Evolutionary conservation across 2,888 invertebrate species (phyloP).

Genomic region (Crepidodera aurea): DNA sequence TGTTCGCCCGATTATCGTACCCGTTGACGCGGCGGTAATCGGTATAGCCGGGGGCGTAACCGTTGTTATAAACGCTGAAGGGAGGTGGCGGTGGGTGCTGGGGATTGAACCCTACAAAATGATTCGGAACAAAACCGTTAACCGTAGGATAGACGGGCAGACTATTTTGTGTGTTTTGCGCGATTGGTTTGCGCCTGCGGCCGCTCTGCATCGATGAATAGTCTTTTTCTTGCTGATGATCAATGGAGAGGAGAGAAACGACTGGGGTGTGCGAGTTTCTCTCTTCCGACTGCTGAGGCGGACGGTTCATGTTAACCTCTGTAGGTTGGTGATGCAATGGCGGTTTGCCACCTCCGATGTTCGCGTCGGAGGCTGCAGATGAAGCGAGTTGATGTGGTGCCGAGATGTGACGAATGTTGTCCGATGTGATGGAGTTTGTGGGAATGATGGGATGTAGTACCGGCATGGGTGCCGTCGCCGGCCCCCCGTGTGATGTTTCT

Average conservation of each 20-base stretch:
- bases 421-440: conserved; percentile 24
- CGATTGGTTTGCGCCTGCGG: conserved; percentile 48
- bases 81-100: conserved; percentile 26
- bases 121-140: conserved; percentile 32
- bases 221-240: conserved; percentile 59
- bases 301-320: neutral
- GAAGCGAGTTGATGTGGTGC: conserved; percentile 1
- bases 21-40: conserved; percentile 34
- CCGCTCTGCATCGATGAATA: conserved; percentile 59
- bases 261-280: conserved; percentile 58
- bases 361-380: conserved; percentile 8
- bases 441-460: conserved; percentile 6
- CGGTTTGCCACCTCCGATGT: conserved; percentile 17
- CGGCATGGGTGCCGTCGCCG: conserved; percentile 3
- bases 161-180: conserved; percentile 17
- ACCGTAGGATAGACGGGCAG: conserved; percentile 19
- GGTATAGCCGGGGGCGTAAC: conserved; percentile 10
- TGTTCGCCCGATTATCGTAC: conserved; percentile 24
- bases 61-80: conserved; percentile 10
- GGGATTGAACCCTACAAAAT: conserved; percentile 17
- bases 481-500: conserved; percentile 43
- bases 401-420: conserved; percentile 12
- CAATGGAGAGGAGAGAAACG: conserved; percentile 57
- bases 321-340: conserved; percentile 16
- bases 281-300: conserved; percentile 22